Percentiles rank a stretch among this genome's conserved stretches.
Evolutionary conservation across 2,113 vertebrate genomes (phyloP).

Genomic region (Zosterops hypoxanthus): DNA sequence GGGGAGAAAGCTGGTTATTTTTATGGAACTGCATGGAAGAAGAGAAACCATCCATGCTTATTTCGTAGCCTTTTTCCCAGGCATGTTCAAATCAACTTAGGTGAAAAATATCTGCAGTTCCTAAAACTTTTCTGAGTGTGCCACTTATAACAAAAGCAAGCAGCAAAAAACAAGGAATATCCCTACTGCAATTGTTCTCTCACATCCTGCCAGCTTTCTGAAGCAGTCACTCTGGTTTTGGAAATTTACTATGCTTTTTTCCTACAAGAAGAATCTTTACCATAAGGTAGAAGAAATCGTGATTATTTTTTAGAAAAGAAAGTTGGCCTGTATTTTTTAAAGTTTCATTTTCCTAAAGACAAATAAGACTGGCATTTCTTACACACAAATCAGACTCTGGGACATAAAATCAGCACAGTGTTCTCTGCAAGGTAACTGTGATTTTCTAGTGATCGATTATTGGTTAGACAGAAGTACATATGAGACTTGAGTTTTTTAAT

Average conservation of each 20-base stretch:
- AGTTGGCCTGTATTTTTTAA: not conserved
- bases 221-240: not conserved
- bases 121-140: not conserved
- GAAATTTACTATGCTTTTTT: not conserved
- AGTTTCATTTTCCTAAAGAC: not conserved
- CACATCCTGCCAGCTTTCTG: not conserved
- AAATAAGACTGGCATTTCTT: not conserved
- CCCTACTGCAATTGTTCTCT: not conserved
- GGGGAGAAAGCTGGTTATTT: not conserved
- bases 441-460: not conserved
- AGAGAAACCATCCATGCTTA: not conserved
- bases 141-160: not conserved
- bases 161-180: not conserved
- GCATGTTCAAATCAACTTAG: not conserved
- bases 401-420: not conserved
- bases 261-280: not conserved
- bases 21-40: not conserved
- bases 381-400: not conserved
- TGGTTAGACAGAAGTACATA: not conserved
- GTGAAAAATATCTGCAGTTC: not conserved
- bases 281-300: not conserved
- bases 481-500: not conserved
- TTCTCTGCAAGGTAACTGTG: not conserved
- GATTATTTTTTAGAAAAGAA: not conserved
- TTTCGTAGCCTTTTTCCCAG: not conserved